Conservation (phyloP, 2,797 vertebrate genomes). For the Schizothorax lantsangensis region DNA sequence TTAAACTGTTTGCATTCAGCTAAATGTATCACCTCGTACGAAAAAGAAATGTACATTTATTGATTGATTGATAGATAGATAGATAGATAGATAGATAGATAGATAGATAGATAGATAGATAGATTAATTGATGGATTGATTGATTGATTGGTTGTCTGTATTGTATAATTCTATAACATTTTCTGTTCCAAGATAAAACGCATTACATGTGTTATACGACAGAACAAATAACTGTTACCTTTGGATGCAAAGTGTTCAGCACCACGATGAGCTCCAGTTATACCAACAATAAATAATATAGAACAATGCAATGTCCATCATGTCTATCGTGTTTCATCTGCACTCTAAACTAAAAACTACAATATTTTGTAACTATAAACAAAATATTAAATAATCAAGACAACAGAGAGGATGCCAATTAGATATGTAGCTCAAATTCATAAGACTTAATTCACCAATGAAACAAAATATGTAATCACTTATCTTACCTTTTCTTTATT, state of each 20-base stretch:
- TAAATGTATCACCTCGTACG: not conserved
- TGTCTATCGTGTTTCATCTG: not conserved
- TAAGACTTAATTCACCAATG: not conserved
- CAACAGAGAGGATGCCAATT: too few species aligned
- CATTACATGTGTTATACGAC: not conserved
- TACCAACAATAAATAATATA: not conserved
- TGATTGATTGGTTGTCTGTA: not conserved
- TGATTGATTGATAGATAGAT: not conserved
- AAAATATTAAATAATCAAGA: not conserved
- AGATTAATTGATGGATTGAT: not conserved
- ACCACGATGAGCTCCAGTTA: not conserved
- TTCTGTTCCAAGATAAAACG: not conserved
- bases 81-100: not conserved
- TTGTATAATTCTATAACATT: not conserved
- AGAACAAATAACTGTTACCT: not conserved
- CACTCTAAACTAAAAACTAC: not conserved
- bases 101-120: not conserved
- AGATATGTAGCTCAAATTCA: not conserved
- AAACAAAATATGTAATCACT: not conserved
- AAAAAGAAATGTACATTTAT: not conserved
- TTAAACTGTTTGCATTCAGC: not conserved
- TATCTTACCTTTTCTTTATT: constrained; percentile 58
- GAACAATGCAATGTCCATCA: not conserved
- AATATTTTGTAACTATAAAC: not conserved
- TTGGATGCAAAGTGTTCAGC: not conserved